Base-by-base conservation (phyloP, 2,113 vertebrate species). In the Apeltes quadracus region DNA sequence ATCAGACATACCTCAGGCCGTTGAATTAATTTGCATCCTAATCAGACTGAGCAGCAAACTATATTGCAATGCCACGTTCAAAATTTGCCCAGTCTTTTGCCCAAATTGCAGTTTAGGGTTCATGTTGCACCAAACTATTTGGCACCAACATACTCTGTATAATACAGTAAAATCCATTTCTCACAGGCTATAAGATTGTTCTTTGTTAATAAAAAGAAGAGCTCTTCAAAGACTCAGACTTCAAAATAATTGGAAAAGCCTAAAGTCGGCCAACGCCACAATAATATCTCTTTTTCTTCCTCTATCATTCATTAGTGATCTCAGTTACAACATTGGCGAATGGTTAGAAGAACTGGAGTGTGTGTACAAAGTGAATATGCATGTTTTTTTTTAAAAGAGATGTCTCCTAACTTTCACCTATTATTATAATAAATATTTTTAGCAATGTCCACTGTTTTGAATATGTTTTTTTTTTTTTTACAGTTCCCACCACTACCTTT, bases 161-260 rank as follows among this genome's bases (percentile, higher is more conserved):
- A 81, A n/a, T n/a, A n/a, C n/a, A n/a, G n/a, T 86, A 83, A 72
- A 82, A 88, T 88, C 82, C 81, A 70, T 75, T 80, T 76, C 75
- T 90, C 79, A 85, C 67, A 84, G 78, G 69, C 80, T 69, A 77
- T 87, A 88, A 84, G 55, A 72, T 57, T 79, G 80, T 72, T 38
- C 71, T 64, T 53, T 84, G 85, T 83, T 87, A 87, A 88, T 86
- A 89, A 89, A 90, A 83, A 86, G 58, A 85, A 78, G 77, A 78
- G 81, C 83, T 83, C 85, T 90, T 89, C 85, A 90, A 84, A 86
- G 85, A 55, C 85, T 86, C 58, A 41, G 81, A 72, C 76, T 75
- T 79, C 7, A 15, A 84, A 72, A 79, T 88, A 85, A 91, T 88
- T 90, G 85, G 70, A 79, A 82, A 90, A 87, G 85, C n/a, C n/a